Percentiles rank a stretch among this genome's conserved stretches.
phyloP scores from a whole-genome alignment of 2,113 vertebrate genomes.

The Chionodraco myersi region DNA sequence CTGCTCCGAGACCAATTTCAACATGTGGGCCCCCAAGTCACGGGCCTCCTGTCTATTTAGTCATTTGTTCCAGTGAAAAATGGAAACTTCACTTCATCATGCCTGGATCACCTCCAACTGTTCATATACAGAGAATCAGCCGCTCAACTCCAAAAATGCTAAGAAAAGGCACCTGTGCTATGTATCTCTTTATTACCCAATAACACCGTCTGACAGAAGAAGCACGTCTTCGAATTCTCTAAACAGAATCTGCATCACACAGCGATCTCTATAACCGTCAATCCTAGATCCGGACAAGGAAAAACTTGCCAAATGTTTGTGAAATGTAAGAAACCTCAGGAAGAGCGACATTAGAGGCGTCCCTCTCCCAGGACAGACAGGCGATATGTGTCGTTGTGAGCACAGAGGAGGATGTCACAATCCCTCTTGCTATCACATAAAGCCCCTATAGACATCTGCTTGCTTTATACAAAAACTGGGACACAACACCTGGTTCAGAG shows the following conservation, averaged over 20 bases:
- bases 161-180: too few species aligned
- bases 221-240: not conserved
- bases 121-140: slow-evolving; percentile 11
- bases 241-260: not conserved
- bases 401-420: not conserved
- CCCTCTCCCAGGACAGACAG: not conserved
- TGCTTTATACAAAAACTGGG: slow-evolving; percentile 7
- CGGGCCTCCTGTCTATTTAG: not conserved
- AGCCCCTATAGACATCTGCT: not conserved
- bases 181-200: not conserved
- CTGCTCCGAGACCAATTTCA: not conserved
- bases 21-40: not conserved
- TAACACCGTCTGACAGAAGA: slow-evolving; percentile 11
- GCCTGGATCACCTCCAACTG: not conserved
- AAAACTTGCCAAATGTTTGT: not conserved
- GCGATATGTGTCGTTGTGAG: not conserved
- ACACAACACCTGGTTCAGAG: not conserved
- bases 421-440: not conserved
- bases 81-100: not conserved
- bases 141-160: not conserved
- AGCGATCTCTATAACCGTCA: too few species aligned
- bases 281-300: not conserved
- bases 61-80: not conserved
- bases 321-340: not conserved
- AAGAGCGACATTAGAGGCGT: not conserved